Conservation (phyloP, 1,140 invertebrate species). For the Muscidifurax raptorellus region DNA sequence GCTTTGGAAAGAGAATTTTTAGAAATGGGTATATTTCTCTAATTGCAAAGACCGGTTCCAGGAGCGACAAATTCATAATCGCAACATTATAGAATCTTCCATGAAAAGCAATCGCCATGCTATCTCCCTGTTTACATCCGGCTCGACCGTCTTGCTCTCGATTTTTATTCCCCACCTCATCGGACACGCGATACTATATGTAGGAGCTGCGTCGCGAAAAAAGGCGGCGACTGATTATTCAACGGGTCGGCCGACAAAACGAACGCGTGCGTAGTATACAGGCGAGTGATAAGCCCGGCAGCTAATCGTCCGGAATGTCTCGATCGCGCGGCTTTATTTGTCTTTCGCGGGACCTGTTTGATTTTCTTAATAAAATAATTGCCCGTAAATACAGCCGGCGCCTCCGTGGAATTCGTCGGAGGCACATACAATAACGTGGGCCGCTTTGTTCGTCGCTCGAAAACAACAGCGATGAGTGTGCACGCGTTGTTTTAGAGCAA, state of each 20-base stretch:
- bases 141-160: not conserved
- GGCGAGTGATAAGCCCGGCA: not conserved
- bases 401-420: not conserved
- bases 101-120: not conserved
- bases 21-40: not conserved
- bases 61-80: too few relatives aligned
- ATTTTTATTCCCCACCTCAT: not conserved
- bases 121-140: slow-evolving; percentile 31
- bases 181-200: not conserved
- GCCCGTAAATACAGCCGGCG: not conserved
- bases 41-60: not conserved
- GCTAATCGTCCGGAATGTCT: not conserved
- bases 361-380: not conserved
- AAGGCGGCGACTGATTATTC: not conserved
- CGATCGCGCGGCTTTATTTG: not conserved
- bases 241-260: not conserved
- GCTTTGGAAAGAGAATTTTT: too few relatives aligned
- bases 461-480: not conserved
- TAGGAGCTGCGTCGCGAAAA: not conserved
- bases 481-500: not conserved
- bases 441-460: not conserved
- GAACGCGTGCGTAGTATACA: not conserved
- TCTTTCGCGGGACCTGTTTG: not conserved
- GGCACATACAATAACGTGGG: too few relatives aligned
- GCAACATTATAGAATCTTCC: too few relatives aligned